Conservation (phyloP, 2,797 vertebrate species). For the Pseudotriccus pelzelni region DNA sequence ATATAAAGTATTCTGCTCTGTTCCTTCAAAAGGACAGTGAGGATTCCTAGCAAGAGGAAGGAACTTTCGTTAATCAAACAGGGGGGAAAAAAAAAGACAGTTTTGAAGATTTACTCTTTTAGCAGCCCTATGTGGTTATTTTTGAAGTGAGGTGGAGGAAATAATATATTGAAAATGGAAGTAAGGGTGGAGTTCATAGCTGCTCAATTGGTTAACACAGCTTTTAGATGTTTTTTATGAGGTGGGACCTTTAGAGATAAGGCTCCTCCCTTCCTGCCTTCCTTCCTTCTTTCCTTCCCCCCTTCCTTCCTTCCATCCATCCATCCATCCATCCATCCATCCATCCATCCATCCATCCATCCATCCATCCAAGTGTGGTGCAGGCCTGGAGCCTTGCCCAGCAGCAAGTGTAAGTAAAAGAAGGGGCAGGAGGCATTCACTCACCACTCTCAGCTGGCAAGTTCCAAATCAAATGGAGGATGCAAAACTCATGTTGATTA, state of each 20-base stretch:
- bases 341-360: not conserved
- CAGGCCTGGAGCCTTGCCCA: not conserved
- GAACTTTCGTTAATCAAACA: not conserved
- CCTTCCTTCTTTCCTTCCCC: not conserved
- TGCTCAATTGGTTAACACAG: not conserved
- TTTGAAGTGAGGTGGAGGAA: not conserved
- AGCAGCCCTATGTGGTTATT: not conserved
- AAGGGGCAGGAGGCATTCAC: not conserved
- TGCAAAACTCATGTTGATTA: not conserved
- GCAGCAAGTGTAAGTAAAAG: not conserved
- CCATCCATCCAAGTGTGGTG: not conserved
- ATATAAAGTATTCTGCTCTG: not conserved
- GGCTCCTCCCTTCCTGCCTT: not conserved
- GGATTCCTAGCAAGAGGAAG: not conserved
- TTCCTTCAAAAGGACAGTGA: not conserved
- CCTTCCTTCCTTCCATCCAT: not conserved
- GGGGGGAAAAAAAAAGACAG: not conserved
- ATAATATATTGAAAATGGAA: not conserved
- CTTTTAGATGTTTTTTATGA: not conserved
- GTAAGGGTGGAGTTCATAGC: not conserved
- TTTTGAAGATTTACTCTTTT: not conserved
- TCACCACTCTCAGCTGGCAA: not conserved
- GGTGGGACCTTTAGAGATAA: not conserved
- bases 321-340: not conserved
- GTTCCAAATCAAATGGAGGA: not conserved